Conservation (phyloP, 2,797 vertebrate species). For the Sebastes hubbsi region DNA sequence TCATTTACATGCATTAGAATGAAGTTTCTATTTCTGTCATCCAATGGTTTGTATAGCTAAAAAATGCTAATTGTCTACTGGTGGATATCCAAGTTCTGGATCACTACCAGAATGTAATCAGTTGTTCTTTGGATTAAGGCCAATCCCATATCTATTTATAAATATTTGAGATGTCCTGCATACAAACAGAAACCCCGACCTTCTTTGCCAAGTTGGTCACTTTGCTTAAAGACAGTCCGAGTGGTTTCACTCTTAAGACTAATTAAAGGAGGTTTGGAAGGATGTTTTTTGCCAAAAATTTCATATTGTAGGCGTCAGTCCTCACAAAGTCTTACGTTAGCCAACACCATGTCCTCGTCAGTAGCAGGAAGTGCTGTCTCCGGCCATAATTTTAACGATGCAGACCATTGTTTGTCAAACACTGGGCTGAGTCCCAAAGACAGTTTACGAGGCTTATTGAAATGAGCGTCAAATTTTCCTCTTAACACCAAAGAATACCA, state of each 20-base stretch:
- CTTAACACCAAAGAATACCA: not conserved
- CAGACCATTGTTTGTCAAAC: constrained; percentile 52
- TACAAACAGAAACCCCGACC: constrained; percentile 7
- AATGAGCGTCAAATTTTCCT: constrained; percentile 15
- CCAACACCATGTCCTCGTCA: constrained; percentile 18
- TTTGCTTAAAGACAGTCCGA: constrained; percentile 15
- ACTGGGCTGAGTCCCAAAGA: not conserved
- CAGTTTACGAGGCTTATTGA: constrained; percentile 20
- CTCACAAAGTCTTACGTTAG: constrained; percentile 18
- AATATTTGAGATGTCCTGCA: constrained; percentile 22
- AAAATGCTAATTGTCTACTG: constrained; percentile 18
- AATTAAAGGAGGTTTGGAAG: not conserved
- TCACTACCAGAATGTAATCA: constrained; percentile 47
- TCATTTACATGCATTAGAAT: not conserved
- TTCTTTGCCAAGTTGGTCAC: constrained; percentile 16
- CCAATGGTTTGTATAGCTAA: not conserved
- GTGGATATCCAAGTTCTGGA: constrained; percentile 32
- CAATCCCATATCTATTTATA: constrained; percentile 45
- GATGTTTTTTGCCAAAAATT: not conserved
- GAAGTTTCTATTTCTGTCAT: not conserved
- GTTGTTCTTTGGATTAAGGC: constrained; percentile 35
- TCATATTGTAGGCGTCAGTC: not conserved
- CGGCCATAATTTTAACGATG: constrained; percentile 43
- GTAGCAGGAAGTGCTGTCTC: constrained; percentile 40
- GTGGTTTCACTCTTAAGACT: not conserved